Base-by-base conservation (phyloP, 2,888 invertebrate genomes). In the Microctonus aethiopoides region DNA sequence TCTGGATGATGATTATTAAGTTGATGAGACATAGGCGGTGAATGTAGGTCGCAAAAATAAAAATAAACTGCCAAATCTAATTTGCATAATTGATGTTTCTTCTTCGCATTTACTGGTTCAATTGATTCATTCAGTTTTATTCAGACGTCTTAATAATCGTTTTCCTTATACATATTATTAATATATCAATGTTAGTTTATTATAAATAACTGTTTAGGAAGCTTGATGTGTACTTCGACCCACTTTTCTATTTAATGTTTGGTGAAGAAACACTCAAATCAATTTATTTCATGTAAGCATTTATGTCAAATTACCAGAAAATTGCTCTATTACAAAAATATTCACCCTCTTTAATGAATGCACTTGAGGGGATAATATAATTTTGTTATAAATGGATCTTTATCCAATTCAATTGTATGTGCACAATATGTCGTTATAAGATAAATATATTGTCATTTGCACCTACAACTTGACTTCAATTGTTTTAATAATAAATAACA, bases 251-350 rank as follows among this genome's bases (percentile, higher is more conserved):
- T 46, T 67, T 69, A 57, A 70, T 72, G 74, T 75, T 74, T 74
- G 70, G 72, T 70, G 60, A 71, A 74, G 72, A 72, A 74, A 75
- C 72, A 75, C 72, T 72, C 70, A 41, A 72, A 73, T 70, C 68
- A 72, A 72, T 72, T 73, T 71, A 71, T 74, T 72, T 64, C 59
- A 71, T 41, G 39, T 20, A 22, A 11, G 52, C 16, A 7, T n/a
- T 10, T 2, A 52, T 24, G 39, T 52, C 51, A 24, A 52, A 52
- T 52, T 52, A 52, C 13, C 13, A 39, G 39, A 13, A 13, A 39
- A 39, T 39, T 39, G 39, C n/a, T 39, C 13, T 5, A 11, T 5
- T 39, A 39, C 39, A 39, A 39, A 39, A 9, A 39, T 39, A 39
- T 13, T 9, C 39, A 2, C 13, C n/a, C n/a, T 39, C 6, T n/a